Evolutionary conservation across 2,888 invertebrate species (phyloP), one percentile per base, ranked within the genome.

Genomic region (Arctia plantaginis): DNA sequence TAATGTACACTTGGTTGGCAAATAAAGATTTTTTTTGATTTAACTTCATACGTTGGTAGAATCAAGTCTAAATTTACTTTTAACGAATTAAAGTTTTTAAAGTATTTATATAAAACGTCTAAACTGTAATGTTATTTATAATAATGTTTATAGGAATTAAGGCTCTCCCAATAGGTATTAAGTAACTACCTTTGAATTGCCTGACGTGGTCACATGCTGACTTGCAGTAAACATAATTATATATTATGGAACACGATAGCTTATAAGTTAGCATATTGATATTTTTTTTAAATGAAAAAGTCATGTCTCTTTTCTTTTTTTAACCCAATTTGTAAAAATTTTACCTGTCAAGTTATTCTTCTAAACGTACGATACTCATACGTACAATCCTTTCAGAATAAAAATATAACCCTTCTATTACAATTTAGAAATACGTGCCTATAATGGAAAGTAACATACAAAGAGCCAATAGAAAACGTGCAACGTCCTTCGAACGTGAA

Each of bases 401-500:
- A 47, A 33, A 67, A 13, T 20, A 67, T 12, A 59, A 77, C 76
- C 80, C 74, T 80, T 77, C 44, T 30, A 72, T 69, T 27, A 77
- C 77, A 79, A 72, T 77, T 74, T 77, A 15, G 69, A 66, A 74
- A 70, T 76, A 75, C 51, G 59, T 72, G 70, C 41, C 65, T 59
- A n/a, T 59, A 64, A 73, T 68, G 71, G 73, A 69, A 73, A 75
- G 81, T 69, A 70, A 13, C 12, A 66, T 55, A 72, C 74, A 51
- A 74, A 75, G 47, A 65, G 64, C 74, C 80, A 80, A 83, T 80
- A 75, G 70, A 77, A 81, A 82, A 51, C 62, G 75, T 70, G 72
- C 71, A 75, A 82, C 78, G 76, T 66, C 66, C 69, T 75, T 65
- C 66, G 67, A 76, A 71, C 74, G 75, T 79, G 70, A 83, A 66